Percentiles rank a stretch among this genome's conserved stretches.
Evolutionary conservation across 2,113 vertebrate species (phyloP).

Genomic region (Mellivora capensis): DNA sequence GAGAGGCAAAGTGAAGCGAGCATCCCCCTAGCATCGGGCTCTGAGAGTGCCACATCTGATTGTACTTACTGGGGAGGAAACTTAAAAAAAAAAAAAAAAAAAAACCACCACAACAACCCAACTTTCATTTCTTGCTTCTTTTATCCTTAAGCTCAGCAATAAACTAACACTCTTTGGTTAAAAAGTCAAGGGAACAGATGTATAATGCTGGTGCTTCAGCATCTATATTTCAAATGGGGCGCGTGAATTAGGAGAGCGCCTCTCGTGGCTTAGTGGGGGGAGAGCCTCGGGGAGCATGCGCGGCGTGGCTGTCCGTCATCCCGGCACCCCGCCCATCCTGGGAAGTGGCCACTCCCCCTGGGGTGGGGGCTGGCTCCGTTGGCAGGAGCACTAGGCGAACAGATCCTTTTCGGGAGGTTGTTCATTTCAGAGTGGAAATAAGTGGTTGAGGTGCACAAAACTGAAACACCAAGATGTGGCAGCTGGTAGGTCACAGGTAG

Average conservation of each 20-base stretch:
- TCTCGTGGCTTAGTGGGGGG: not conserved
- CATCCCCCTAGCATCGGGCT: conserved; percentile 53
- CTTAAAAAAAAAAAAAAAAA: conserved; percentile 55
- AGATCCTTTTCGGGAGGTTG: not conserved
- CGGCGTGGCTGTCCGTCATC: not conserved
- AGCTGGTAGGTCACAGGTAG: not conserved
- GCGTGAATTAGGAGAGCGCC: conserved; percentile 63
- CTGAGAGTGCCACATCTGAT: conserved; percentile 83
- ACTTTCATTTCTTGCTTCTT: conserved; percentile 87
- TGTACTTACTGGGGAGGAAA: conserved; percentile 84
- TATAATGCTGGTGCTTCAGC: conserved; percentile 73
- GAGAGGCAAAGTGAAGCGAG: conserved; percentile 69
- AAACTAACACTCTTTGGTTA: conserved; percentile 90
- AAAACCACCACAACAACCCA: conserved; percentile 18
- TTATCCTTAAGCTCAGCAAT: conserved; percentile 89
- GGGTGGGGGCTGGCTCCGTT: too few relatives aligned
- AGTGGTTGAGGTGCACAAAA: not conserved
- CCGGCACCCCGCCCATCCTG: not conserved
- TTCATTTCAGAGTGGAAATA: not conserved
- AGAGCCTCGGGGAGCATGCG: not conserved
- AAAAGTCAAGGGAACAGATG: conserved; percentile 88
- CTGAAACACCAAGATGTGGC: not conserved
- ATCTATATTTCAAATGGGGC: conserved; percentile 73
- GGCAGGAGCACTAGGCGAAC: not conserved
- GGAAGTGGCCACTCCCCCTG: not conserved